Evolutionary conservation across 2,797 vertebrate genomes (phyloP).

Genomic region (Ataeniobius toweri): DNA sequence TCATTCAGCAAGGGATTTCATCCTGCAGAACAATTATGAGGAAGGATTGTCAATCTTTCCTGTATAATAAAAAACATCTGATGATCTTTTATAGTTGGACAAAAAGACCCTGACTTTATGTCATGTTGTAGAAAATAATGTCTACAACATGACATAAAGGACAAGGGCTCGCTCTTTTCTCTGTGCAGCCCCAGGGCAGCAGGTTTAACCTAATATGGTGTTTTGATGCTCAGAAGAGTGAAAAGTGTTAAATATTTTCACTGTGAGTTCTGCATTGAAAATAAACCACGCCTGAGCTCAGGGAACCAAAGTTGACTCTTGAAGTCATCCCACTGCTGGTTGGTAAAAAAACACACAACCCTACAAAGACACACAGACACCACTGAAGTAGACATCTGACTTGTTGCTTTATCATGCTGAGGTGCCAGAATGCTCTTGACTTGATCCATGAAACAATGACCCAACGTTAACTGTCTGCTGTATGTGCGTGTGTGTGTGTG

Average conservation of each 20-base stretch:
- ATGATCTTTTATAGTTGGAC: background rate
- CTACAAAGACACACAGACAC: constrained; percentile 37
- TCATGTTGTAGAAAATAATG: too few species aligned
- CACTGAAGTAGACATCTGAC: constrained; percentile 86
- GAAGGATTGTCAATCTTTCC: background rate
- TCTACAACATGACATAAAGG: too few species aligned
- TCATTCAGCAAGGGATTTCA: background rate
- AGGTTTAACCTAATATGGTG: constrained; percentile 62
- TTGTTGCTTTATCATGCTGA: constrained; percentile 73
- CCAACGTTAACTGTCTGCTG: constrained; percentile 60
- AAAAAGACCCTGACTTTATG: too few species aligned
- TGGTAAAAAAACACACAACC: constrained; percentile 32
- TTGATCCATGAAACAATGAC: constrained; percentile 78
- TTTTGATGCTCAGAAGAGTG: constrained; percentile 37
- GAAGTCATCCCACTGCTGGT: constrained; percentile 65
- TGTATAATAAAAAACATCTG: background rate
- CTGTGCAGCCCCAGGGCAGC: background rate
- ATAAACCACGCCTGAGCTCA: constrained; percentile 78
- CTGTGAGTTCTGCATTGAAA: constrained; percentile 59
- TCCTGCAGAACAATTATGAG: background rate
- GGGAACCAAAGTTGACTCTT: constrained; percentile 64
- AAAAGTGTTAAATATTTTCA: constrained; percentile 59
- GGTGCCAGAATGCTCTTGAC: constrained; percentile 87
- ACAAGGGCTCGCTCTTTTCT: background rate
- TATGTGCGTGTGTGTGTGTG: constrained; percentile 27